Percentiles rank a stretch among this genome's conserved stretches.
Evolutionary conservation across 2,888 invertebrate species (phyloP).

Genomic region (Euproctis similis): DNA sequence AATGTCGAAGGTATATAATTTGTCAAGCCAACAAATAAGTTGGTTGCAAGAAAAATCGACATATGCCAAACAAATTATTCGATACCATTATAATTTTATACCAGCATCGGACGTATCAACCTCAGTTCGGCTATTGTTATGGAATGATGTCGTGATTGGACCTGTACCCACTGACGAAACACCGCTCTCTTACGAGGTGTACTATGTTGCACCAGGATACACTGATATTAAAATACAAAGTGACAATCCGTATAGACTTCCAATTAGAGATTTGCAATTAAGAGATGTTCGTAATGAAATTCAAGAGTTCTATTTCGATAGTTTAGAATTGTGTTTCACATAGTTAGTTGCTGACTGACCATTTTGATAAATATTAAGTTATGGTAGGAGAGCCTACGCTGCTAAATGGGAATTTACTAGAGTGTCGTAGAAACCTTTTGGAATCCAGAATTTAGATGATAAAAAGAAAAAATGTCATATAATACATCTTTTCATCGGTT

Average conservation of each 20-base stretch:
- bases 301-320: conserved; percentile 21
- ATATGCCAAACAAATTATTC: conserved; percentile 17
- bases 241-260: conserved; percentile 17
- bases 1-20: conserved; percentile 5
- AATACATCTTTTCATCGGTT: too few relatives aligned
- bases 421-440: too few relatives aligned
- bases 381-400: too few relatives aligned
- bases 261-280: conserved; percentile 28
- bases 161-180: conserved; percentile 10
- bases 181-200: conserved; percentile 20
- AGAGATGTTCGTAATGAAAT: conserved; percentile 18
- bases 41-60: conserved; percentile 20
- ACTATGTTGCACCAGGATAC: conserved; percentile 2
- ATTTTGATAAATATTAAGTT: too few relatives aligned
- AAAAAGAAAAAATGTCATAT: too few relatives aligned
- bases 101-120: conserved; percentile 4
- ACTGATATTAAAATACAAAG: conserved; percentile 20
- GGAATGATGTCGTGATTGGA: conserved; percentile 24
- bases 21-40: conserved; percentile 6
- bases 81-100: conserved; percentile 25
- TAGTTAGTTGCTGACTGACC: too few relatives aligned
- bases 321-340: conserved; percentile 26
- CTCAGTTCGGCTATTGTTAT: conserved; percentile 19
- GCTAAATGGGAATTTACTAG: too few relatives aligned
- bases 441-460: too few relatives aligned